Evolutionary conservation across 2,797 vertebrate species (phyloP).

Genomic region (Phalloptychus januarius): DNA sequence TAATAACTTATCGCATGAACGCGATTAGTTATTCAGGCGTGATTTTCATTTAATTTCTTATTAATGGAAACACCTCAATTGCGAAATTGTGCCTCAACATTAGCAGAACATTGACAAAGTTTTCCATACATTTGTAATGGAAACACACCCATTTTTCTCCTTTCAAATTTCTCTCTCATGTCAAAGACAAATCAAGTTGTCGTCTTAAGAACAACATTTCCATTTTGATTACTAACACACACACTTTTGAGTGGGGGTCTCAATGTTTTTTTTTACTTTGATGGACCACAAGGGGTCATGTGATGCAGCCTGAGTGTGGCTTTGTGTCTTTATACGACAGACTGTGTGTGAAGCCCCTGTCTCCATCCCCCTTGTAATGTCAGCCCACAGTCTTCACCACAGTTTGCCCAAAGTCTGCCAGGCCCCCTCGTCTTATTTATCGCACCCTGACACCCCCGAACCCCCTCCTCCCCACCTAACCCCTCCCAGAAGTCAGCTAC

Average conservation of each 20-base stretch:
- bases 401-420: conserved; percentile 61
- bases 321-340: conserved; percentile 47
- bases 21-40: too few relatives aligned
- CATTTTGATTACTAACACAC: neutral
- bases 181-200: neutral
- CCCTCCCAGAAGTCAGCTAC: conserved; percentile 28
- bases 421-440: conserved; percentile 46
- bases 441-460: conserved; percentile 29
- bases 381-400: conserved; percentile 64
- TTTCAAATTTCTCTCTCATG: neutral
- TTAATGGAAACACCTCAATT: too few relatives aligned
- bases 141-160: neutral
- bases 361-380: conserved; percentile 61
- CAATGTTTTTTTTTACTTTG: conserved; percentile 15
- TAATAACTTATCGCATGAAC: too few relatives aligned
- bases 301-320: conserved; percentile 26
- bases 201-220: neutral
- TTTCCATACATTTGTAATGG: too few relatives aligned
- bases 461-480: neutral
- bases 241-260: conserved; percentile 9
- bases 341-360: conserved; percentile 52
- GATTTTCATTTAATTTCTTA: too few relatives aligned
- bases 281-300: conserved; percentile 32
- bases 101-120: too few relatives aligned
- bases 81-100: too few relatives aligned